Percentiles rank a stretch among this genome's conserved stretches.
Conservation (phyloP, 2,888 invertebrate genomes). For the Ophraella communa region DNA sequence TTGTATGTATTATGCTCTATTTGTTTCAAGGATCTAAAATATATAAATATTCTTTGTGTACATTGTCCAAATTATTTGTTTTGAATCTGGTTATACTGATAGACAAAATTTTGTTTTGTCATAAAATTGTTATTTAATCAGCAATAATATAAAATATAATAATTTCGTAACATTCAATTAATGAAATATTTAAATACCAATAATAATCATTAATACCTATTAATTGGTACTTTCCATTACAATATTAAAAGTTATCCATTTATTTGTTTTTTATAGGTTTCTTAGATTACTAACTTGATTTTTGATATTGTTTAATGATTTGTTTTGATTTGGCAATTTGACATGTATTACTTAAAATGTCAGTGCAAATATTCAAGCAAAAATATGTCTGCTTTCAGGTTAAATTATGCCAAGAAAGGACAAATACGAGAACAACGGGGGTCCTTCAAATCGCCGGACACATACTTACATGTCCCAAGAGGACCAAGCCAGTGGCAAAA, state of each 20-base stretch:
- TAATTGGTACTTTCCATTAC: too few relatives aligned
- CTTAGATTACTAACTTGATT: too few relatives aligned
- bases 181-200: not conserved
- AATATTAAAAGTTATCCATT: not conserved
- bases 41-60: conserved; percentile 11
- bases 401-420: conserved; percentile 70
- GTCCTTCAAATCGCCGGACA: conserved; percentile 67
- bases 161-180: not conserved
- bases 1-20: conserved; percentile 12
- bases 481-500: conserved; percentile 90
- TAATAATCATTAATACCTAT: too few relatives aligned
- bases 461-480: conserved; percentile 93
- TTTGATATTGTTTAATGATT: not conserved
- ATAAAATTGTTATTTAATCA: not conserved
- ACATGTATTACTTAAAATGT: conserved; percentile 2
- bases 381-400: conserved; percentile 50
- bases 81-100: not conserved
- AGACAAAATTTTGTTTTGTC: not conserved
- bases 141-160: not conserved
- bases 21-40: conserved; percentile 9
- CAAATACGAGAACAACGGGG: conserved; percentile 77
- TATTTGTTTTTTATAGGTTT: not conserved
- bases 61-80: not conserved
- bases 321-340: not conserved
- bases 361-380: conserved; percentile 8